phyloP scores from a whole-genome alignment of 2,888 invertebrate genomes.

The Taphrorychus bicolor region DNA sequence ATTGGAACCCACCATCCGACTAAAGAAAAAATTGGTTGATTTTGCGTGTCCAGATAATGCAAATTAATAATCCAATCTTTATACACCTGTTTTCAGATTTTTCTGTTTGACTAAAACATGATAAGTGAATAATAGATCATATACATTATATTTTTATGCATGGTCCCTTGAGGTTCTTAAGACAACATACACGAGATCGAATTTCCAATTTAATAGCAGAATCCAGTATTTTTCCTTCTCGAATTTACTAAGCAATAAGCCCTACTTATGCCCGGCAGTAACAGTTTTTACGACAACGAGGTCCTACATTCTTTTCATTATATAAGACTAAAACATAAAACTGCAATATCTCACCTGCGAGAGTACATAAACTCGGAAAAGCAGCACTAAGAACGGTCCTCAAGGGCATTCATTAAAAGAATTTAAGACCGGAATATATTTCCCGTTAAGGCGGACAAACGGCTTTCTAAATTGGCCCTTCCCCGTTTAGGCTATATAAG shows the following conservation, averaged over 20 bases:
- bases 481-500: neutral
- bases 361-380: constrained; percentile 3
- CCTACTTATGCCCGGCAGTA: neutral
- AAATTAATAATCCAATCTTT: no score
- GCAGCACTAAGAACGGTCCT: constrained; percentile 1
- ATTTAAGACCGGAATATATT: constrained; percentile 7
- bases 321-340: constrained; percentile 6
- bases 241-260: neutral
- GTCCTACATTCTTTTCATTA: constrained; percentile 6
- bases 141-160: no score
- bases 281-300: neutral
- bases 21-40: no score
- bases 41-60: no score
- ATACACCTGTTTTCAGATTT: no score
- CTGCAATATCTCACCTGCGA: constrained; percentile 10
- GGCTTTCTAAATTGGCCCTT: neutral
- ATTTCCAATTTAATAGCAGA: neutral
- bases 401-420: constrained; percentile 10
- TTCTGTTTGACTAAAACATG: no score
- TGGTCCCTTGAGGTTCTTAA: no score
- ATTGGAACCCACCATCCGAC: no score
- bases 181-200: neutral
- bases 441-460: neutral
- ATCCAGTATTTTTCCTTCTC: neutral
- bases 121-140: no score